A percentile compares a stretch with the other conserved stretches of the same genome.
Evolutionary conservation across 1,140 invertebrate genomes (phyloP).

Genomic region (Aphidius gifuensis): DNA sequence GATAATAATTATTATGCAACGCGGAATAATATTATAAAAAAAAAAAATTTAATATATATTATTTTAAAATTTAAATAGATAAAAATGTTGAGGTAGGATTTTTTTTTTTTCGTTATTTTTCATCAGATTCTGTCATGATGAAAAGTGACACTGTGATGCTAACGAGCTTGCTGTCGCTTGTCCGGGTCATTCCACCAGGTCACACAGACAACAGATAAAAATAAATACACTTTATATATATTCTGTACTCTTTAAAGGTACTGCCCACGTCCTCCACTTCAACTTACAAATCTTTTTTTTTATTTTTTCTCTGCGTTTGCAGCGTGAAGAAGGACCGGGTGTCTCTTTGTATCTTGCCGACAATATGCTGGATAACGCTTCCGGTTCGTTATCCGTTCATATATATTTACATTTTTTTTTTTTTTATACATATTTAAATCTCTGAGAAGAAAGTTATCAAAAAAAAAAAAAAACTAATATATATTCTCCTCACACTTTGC

Average conservation of each 20-base stretch:
- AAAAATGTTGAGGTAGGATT: too few relatives aligned
- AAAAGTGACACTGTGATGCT: conserved; percentile 16
- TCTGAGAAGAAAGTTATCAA: background rate
- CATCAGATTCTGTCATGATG: background rate
- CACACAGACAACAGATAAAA: too few relatives aligned
- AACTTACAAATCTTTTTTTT: conserved; percentile 5
- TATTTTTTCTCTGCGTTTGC: conserved; percentile 7
- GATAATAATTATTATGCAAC: too few relatives aligned
- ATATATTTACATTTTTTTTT: background rate
- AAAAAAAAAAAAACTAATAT: too few relatives aligned
- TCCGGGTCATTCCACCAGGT: background rate
- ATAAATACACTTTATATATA: too few relatives aligned
- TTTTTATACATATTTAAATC: background rate
- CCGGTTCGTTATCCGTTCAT: conserved; percentile 15
- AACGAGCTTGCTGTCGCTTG: conserved; percentile 5
- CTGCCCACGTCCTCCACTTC: conserved; percentile 7
- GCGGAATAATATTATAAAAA: too few relatives aligned
- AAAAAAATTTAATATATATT: too few relatives aligned
- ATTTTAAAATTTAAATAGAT: too few relatives aligned
- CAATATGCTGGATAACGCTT: conserved; percentile 1
- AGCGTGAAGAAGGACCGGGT: background rate
- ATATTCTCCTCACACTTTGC: too few relatives aligned
- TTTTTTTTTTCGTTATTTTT: too few relatives aligned
- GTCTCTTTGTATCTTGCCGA: conserved; percentile 19
- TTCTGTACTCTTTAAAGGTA: background rate